A percentile compares a stretch with the other conserved stretches of the same genome.
Conservation (phyloP, 2,797 vertebrate species). For the Clarias fuscus region DNA sequence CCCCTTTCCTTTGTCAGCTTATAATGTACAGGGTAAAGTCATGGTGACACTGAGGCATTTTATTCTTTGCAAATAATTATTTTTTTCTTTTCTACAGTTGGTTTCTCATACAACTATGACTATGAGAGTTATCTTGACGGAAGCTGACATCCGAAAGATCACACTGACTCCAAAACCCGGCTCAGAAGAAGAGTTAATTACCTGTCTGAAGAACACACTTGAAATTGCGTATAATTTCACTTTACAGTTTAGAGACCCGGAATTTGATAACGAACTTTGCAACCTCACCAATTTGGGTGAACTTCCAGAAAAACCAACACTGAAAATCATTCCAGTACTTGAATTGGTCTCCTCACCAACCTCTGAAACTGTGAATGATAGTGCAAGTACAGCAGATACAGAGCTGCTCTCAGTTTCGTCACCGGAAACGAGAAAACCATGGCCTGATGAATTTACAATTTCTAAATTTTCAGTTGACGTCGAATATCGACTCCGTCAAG, state of each 20-base stretch:
- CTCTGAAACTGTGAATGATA: neutral
- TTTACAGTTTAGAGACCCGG: neutral
- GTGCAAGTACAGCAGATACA: neutral
- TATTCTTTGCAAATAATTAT: neutral
- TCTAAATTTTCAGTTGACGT: too few relatives aligned
- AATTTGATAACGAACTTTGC: neutral
- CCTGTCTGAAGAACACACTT: neutral
- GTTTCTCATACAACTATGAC: neutral
- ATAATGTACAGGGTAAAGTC: constrained; percentile 11
- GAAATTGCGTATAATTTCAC: too few relatives aligned
- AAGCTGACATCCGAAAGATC: neutral
- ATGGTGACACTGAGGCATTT: constrained; percentile 19
- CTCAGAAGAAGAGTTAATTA: neutral
- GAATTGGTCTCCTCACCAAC: neutral
- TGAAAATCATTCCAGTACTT: neutral
- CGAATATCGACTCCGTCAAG: too few relatives aligned
- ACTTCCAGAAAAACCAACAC: neutral
- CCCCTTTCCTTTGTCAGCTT: neutral
- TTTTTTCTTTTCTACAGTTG: neutral
- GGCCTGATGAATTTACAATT: neutral
- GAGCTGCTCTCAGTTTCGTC: neutral
- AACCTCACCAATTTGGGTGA: neutral
- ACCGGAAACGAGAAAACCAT: neutral
- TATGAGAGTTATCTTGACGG: neutral
- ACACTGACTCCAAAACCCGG: neutral